Evolutionary conservation across 2,888 invertebrate genomes (phyloP).

Genomic region (Thereva nobilitata): DNA sequence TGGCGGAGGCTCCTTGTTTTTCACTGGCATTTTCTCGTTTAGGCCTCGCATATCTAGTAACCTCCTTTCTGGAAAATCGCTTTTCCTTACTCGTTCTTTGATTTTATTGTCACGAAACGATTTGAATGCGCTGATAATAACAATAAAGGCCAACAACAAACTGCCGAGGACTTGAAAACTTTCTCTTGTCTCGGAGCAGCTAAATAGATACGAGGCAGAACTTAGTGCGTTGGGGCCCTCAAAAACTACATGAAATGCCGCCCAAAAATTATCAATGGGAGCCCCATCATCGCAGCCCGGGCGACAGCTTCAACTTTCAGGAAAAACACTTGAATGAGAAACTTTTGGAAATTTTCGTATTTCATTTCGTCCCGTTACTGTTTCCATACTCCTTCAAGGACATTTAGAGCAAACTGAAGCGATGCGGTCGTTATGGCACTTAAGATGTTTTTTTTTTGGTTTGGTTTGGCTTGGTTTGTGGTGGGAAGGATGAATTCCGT

Average conservation of each 20-base stretch:
- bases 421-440: too few species aligned
- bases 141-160: constrained; percentile 37
- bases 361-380: not conserved
- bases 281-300: not conserved
- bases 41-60: constrained; percentile 21
- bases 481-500: too few species aligned
- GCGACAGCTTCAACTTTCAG: constrained; percentile 3
- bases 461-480: too few species aligned
- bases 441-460: too few species aligned
- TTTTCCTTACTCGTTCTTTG: constrained; percentile 32
- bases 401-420: not conserved
- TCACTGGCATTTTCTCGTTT: constrained; percentile 11
- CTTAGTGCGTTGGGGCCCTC: not conserved
- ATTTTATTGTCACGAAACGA: constrained; percentile 40
- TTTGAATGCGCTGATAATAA: constrained; percentile 41
- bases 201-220: constrained; percentile 1
- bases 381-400: constrained; percentile 7
- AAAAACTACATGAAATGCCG: not conserved
- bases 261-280: constrained; percentile 12
- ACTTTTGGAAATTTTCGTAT: constrained; percentile 25
- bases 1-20: constrained; percentile 13
- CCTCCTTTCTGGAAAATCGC: constrained; percentile 17
- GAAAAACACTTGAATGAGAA: constrained; percentile 17
- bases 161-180: constrained; percentile 26
- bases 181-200: not conserved